A percentile compares a stretch with the other conserved stretches of the same genome.
Evolutionary conservation across 35 echinoderm and acorn worm species (phyloP).

Genomic region (Apostichopus japonicus): DNA sequence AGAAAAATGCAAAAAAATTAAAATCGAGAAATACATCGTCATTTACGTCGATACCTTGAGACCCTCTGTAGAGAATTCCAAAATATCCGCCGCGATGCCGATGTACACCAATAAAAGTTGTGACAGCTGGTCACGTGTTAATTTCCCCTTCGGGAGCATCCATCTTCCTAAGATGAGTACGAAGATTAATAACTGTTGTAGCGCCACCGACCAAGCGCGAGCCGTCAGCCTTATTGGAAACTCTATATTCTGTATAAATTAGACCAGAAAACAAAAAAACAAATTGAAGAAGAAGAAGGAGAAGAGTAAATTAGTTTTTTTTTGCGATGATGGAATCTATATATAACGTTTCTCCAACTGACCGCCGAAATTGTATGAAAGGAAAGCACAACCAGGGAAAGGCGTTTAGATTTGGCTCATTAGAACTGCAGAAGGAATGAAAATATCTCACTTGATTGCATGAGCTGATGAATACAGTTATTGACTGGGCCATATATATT

Average conservation of each 20-base stretch:
- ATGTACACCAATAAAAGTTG: constrained; percentile 98
- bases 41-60: constrained; percentile 57
- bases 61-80: constrained; percentile 95
- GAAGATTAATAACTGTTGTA: constrained; percentile 85
- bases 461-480: too few relatives aligned
- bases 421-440: too few relatives aligned
- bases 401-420: too few relatives aligned
- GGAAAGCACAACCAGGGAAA: too few relatives aligned
- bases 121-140: constrained; percentile 94
- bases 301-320: too few relatives aligned
- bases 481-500: too few relatives aligned
- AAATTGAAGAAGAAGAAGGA: too few relatives aligned
- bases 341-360: too few relatives aligned
- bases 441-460: too few relatives aligned
- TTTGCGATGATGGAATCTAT: too few relatives aligned
- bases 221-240: constrained; percentile 26
- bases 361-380: too few relatives aligned
- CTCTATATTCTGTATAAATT: constrained; percentile 11
- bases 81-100: constrained; percentile 96
- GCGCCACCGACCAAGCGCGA: constrained; percentile 81
- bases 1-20: background rate
- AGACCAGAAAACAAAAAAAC: background rate
- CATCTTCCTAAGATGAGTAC: constrained; percentile 93
- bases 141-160: constrained; percentile 90
- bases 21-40: background rate